Conservation (phyloP, 2,113 vertebrate genomes). For the Tychaedon coryphoeus region DNA sequence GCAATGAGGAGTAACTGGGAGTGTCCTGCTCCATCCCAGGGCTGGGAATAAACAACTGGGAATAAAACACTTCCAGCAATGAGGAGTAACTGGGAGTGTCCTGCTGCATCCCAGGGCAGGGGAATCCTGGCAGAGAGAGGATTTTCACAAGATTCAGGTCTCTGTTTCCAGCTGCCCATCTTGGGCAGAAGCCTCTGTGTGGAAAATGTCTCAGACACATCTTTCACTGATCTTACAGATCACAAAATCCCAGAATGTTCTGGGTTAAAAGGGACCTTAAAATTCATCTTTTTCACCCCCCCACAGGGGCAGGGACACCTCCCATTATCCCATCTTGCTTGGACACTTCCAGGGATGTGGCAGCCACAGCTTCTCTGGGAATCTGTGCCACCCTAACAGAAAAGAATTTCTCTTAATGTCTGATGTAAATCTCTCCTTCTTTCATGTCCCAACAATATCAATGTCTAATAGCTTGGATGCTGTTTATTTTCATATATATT, state of each 20-base stretch:
- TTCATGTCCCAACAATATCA: rapidly evolving
- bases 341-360: neutral
- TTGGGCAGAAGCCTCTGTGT: neutral
- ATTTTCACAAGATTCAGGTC: neutral
- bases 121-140: neutral
- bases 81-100: too few relatives aligned
- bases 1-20: too few relatives aligned
- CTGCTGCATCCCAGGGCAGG: neutral
- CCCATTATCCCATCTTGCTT: neutral
- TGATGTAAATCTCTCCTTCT: neutral
- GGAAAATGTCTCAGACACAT: rapidly evolving
- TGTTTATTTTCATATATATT: rapidly evolving
- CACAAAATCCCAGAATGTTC: neutral
- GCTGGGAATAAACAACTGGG: too few relatives aligned
- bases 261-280: neutral
- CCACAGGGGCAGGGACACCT: neutral
- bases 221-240: neutral
- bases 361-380: neutral
- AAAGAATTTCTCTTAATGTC: rapidly evolving
- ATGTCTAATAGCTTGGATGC: neutral
- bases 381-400: neutral
- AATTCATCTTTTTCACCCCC: neutral
- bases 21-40: too few relatives aligned
- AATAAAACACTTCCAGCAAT: too few relatives aligned
- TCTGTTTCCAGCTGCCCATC: neutral